Evolutionary conservation across 2,888 invertebrate species (phyloP).

Genomic region (Atrina japonica): DNA sequence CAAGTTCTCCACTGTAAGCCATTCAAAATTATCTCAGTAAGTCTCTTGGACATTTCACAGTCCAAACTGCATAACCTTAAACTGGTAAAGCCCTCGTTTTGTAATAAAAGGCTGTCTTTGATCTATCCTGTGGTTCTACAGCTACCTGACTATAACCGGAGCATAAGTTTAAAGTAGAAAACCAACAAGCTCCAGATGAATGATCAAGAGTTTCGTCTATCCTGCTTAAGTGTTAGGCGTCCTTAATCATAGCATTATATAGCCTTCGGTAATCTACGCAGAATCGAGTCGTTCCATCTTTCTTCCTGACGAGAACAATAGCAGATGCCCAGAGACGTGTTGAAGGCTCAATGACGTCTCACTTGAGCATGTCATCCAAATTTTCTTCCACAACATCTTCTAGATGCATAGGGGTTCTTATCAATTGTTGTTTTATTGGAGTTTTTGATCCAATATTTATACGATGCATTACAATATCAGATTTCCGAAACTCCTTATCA

Average conservation of each 20-base stretch:
- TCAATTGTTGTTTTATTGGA: slow-evolving; percentile 8
- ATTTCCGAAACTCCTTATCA: slow-evolving; percentile 14
- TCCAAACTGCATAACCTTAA: slow-evolving; percentile 70
- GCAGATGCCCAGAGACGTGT: slow-evolving; percentile 11
- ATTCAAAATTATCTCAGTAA: slow-evolving; percentile 69
- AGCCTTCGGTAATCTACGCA: slow-evolving; percentile 17
- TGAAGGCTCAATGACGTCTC: background rate
- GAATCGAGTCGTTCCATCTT: slow-evolving; percentile 8
- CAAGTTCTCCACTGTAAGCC: slow-evolving; percentile 61
- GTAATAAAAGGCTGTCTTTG: slow-evolving; percentile 63
- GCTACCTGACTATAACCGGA: slow-evolving; percentile 43
- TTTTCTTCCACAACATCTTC: background rate
- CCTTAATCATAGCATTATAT: slow-evolving; percentile 14
- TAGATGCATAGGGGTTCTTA: background rate
- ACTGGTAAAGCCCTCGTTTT: slow-evolving; percentile 58
- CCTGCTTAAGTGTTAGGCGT: slow-evolving; percentile 15
- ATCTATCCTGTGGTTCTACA: slow-evolving; percentile 28
- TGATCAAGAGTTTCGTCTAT: slow-evolving; percentile 25
- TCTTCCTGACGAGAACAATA: slow-evolving; percentile 13
- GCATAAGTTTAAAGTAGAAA: slow-evolving; percentile 22
- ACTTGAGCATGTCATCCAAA: slow-evolving; percentile 4
- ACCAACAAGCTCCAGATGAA: slow-evolving; percentile 29
- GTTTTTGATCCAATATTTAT: slow-evolving; percentile 5
- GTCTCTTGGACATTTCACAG: slow-evolving; percentile 67
- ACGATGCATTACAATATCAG: slow-evolving; percentile 6